A percentile compares a stretch with the other conserved stretches of the same genome.
Evolutionary conservation across 2,797 vertebrate genomes (phyloP).

Genomic region (Lepilemur septentrionalis): DNA sequence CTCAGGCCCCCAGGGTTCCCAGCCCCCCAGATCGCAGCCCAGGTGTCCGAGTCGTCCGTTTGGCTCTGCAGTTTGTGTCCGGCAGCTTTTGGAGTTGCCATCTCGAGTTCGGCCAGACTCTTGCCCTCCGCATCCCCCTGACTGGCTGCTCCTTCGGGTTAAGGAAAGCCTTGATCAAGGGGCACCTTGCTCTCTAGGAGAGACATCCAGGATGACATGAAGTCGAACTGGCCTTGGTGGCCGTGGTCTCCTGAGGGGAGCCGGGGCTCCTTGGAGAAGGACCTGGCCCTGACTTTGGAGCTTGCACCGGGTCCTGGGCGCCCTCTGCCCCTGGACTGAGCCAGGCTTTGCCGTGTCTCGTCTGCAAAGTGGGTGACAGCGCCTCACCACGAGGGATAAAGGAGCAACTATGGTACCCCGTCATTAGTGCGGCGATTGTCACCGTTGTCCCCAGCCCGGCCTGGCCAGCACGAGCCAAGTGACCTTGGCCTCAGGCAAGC

Average conservation of each 20-base stretch:
- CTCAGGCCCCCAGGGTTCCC: background rate
- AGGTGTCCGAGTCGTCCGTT: background rate
- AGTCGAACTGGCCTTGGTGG: background rate
- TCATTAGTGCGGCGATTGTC: fast-evolving
- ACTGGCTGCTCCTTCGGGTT: background rate
- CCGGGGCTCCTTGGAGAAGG: background rate
- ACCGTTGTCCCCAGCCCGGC: background rate
- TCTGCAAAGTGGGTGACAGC: background rate
- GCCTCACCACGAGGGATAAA: background rate
- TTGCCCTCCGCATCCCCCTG: background rate
- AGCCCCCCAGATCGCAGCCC: background rate
- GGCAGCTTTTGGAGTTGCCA: background rate
- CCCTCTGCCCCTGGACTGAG: background rate
- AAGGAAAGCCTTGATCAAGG: background rate
- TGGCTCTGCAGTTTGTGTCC: background rate
- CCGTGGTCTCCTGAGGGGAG: background rate
- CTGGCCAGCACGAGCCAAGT: background rate
- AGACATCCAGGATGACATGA: background rate
- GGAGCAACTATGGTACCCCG: background rate
- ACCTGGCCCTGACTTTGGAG: background rate
- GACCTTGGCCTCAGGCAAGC: background rate
- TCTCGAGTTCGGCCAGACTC: background rate
- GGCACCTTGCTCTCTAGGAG: background rate
- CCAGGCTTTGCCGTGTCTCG: background rate
- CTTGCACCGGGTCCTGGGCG: too few species aligned